A percentile compares a stretch with the other conserved stretches of the same genome.
Conservation (phyloP, 1,140 invertebrate species). For the Reticulitermes speratus region DNA sequence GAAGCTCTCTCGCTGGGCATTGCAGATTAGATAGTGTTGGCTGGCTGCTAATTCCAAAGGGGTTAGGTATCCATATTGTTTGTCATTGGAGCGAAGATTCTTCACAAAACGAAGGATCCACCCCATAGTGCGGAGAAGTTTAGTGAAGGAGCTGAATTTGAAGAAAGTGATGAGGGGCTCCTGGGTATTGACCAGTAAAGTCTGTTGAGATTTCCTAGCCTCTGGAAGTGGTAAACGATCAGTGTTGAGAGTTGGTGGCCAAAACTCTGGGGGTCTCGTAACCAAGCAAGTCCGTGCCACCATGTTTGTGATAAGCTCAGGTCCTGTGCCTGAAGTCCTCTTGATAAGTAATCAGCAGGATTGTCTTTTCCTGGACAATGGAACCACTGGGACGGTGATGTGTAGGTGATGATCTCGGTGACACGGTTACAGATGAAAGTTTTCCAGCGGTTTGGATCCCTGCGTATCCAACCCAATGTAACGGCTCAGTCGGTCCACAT, state of each 20-base stretch:
- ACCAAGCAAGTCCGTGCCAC: neutral
- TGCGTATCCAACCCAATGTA: no score
- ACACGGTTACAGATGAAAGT: no score
- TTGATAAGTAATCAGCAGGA: neutral
- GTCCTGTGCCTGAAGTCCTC: neutral
- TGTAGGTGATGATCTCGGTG: no score
- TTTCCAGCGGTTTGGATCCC: no score
- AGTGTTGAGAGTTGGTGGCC: neutral
- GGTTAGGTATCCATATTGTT: neutral
- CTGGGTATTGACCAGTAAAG: neutral
- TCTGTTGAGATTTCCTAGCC: neutral
- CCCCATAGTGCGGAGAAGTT: neutral
- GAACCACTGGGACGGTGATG: no score
- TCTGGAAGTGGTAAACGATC: neutral
- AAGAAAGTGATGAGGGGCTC: neutral
- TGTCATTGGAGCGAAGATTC: neutral
- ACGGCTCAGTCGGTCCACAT: no score
- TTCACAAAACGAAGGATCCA: neutral
- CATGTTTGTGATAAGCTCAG: neutral
- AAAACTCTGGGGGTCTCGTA: neutral
- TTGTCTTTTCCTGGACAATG: neutral
- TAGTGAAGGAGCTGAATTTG: neutral
- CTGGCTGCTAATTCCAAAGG: neutral
- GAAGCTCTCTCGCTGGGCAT: neutral
- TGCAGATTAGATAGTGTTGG: neutral